Percentiles rank a stretch among this genome's conserved stretches.
phyloP scores from a whole-genome alignment of 2,888 invertebrate species.

The Operophtera brumata region DNA sequence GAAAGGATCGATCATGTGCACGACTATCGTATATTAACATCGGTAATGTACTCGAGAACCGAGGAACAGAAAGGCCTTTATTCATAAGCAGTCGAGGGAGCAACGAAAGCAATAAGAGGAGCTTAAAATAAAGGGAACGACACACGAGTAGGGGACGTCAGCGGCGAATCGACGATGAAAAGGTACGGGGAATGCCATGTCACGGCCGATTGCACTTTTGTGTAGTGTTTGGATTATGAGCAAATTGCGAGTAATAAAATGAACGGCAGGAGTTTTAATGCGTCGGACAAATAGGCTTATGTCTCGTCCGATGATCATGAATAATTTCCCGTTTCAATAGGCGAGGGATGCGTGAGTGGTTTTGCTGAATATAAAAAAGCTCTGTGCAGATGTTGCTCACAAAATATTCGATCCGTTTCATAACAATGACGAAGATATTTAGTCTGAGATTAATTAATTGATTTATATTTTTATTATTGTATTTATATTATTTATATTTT shows the following conservation, averaged over 20 bases:
- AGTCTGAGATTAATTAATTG: background rate
- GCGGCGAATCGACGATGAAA: conserved; percentile 24
- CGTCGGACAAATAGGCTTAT: conserved; percentile 30
- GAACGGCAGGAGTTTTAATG: conserved; percentile 25
- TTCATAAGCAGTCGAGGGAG: conserved; percentile 52
- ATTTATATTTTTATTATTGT: background rate
- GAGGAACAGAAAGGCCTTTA: conserved; percentile 56
- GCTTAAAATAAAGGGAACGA: conserved; percentile 53
- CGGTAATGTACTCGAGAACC: conserved; percentile 64
- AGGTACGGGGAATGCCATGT: conserved; percentile 29
- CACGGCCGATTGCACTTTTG: conserved; percentile 35
- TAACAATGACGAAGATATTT: background rate
- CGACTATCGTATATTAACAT: conserved; percentile 70
- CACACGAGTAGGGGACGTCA: conserved; percentile 31
- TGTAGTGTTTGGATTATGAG: conserved; percentile 34
- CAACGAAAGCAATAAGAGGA: conserved; percentile 50
- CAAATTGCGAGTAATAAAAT: conserved; percentile 33
- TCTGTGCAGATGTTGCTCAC: background rate
- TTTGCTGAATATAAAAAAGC: background rate
- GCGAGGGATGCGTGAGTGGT: conserved; percentile 4
- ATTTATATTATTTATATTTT: too few species aligned
- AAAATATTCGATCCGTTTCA: background rate
- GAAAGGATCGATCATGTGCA: conserved; percentile 63
- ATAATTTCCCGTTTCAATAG: conserved; percentile 8
- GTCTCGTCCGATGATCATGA: conserved; percentile 20